A percentile compares a stretch with the other conserved stretches of the same genome.
Conservation (phyloP, 2,888 invertebrate genomes). For the Morpho deidamia region DNA sequence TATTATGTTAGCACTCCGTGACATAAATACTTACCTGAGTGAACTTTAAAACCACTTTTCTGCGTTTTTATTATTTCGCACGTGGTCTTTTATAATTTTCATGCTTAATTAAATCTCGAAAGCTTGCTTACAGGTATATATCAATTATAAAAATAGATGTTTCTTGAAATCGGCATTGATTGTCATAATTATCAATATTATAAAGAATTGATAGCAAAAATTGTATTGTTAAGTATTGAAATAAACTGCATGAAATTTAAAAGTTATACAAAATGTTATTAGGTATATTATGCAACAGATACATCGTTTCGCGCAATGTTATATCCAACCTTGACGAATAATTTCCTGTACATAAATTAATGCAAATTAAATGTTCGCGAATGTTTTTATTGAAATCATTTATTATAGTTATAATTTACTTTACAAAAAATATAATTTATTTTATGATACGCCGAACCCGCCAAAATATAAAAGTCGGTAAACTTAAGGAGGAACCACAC, state of each 20-base stretch:
- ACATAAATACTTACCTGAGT: conserved; percentile 64
- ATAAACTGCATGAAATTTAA: too few species aligned
- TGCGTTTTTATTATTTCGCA: conserved; percentile 51
- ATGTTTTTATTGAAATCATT: not conserved
- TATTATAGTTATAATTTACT: not conserved
- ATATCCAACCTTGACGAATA: not conserved
- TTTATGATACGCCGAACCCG: not conserved
- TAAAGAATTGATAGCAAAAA: too few species aligned
- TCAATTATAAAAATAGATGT: too few species aligned
- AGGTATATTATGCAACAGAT: not conserved
- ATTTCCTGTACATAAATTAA: not conserved
- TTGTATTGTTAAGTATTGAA: too few species aligned
- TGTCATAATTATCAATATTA: too few species aligned
- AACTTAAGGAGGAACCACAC: conserved; percentile 2
- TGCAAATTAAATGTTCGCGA: not conserved
- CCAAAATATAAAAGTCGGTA: not conserved
- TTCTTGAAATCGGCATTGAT: too few species aligned
- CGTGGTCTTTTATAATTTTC: conserved; percentile 30
- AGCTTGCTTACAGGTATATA: too few species aligned
- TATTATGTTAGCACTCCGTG: conserved; percentile 58
- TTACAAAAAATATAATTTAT: not conserved
- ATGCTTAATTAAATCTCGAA: conserved; percentile 15
- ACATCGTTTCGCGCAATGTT: not conserved
- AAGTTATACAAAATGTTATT: not conserved
- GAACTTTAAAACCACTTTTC: conserved; percentile 58